Evolutionary conservation across 2,113 vertebrate species (phyloP).

Genomic region (Pionites leucogaster): DNA sequence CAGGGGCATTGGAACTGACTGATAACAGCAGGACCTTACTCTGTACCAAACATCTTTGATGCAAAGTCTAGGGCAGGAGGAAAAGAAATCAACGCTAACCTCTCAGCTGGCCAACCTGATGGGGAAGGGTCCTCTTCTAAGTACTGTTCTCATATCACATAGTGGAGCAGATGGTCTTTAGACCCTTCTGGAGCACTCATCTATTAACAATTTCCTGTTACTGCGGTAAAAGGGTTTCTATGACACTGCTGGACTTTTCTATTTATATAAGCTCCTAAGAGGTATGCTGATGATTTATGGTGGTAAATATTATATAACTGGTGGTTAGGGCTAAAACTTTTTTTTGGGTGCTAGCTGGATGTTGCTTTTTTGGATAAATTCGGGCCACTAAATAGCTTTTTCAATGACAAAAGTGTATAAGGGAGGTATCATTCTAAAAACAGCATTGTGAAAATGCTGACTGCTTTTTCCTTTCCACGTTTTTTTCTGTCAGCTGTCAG

Average conservation of each 20-base stretch:
- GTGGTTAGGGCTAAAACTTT: background rate
- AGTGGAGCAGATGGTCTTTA: background rate
- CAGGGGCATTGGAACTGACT: background rate
- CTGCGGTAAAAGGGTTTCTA: background rate
- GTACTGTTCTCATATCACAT: background rate
- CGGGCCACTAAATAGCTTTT: background rate
- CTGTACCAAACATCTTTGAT: background rate
- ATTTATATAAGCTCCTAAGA: background rate
- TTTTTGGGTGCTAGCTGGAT: background rate
- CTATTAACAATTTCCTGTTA: background rate
- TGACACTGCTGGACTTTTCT: background rate
- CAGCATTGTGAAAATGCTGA: background rate
- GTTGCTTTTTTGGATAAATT: background rate
- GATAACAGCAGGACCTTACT: background rate
- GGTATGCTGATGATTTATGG: background rate
- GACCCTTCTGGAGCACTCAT: background rate
- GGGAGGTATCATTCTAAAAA: background rate
- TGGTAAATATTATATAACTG: background rate
- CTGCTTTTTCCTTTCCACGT: background rate
- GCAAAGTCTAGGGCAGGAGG: background rate
- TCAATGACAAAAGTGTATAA: background rate
- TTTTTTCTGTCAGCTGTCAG: background rate
- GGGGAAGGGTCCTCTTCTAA: background rate
- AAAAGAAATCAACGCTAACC: background rate
- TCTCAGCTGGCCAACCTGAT: background rate